Evolutionary conservation across 2,797 vertebrate genomes (phyloP).

Genomic region (Argentina silus): DNA sequence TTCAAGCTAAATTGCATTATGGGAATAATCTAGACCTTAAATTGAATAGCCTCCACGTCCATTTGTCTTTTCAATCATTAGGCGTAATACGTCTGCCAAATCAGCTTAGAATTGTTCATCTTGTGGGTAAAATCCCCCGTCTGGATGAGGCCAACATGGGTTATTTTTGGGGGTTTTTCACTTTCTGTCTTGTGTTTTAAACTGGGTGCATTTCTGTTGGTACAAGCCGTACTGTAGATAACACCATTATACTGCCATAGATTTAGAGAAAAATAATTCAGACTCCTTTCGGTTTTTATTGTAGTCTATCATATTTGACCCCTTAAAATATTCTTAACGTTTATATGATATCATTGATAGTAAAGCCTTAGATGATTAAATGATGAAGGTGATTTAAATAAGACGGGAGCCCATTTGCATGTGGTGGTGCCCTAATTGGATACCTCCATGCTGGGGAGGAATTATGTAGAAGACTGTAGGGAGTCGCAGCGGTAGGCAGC

Average conservation of each 20-base stretch:
- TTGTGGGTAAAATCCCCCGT: constrained; percentile 63
- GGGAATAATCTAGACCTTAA: constrained; percentile 74
- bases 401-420: not conserved
- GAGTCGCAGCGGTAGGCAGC: constrained; percentile 16
- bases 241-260: too few relatives aligned
- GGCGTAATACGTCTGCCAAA: constrained; percentile 73
- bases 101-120: constrained; percentile 73
- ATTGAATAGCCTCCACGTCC: constrained; percentile 75
- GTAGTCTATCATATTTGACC: not conserved
- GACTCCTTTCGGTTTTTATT: too few relatives aligned
- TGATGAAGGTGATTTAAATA: not conserved
- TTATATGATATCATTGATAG: not conserved
- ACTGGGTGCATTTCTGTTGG: too few relatives aligned
- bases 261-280: too few relatives aligned
- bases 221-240: too few relatives aligned
- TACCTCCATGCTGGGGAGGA: constrained; percentile 39
- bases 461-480: constrained; percentile 21
- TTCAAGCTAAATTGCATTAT: constrained; percentile 70
- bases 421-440: not conserved
- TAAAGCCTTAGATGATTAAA: not conserved
- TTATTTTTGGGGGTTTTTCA: not conserved
- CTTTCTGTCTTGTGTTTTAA: too few relatives aligned
- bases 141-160: not conserved
- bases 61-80: constrained; percentile 74
- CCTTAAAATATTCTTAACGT: not conserved